phyloP scores from a whole-genome alignment of 2,888 invertebrate species.

The Cynaeus angustus region DNA sequence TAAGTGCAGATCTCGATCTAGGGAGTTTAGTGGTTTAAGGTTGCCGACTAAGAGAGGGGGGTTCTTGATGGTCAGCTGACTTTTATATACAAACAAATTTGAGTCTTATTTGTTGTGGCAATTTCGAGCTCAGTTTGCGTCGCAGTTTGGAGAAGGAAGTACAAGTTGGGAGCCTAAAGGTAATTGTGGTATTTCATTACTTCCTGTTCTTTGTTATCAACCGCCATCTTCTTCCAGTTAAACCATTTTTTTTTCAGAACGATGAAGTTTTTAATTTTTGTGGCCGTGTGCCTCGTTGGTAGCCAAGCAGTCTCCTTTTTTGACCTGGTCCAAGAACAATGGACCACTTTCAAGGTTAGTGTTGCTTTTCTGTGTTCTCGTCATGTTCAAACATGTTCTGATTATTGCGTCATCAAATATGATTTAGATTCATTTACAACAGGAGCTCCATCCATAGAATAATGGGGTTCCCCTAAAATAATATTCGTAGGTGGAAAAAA shows the following conservation, averaged over 20 bases:
- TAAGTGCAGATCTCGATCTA: neutral
- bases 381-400: neutral
- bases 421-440: too few relatives aligned
- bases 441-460: too few relatives aligned
- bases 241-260: conserved; percentile 43
- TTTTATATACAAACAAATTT: conserved; percentile 30
- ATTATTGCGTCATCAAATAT: neutral
- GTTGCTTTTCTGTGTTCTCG: conserved; percentile 21
- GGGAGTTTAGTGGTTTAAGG: neutral
- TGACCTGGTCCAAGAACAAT: conserved; percentile 77
- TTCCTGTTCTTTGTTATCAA: neutral
- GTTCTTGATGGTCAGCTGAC: conserved; percentile 27
- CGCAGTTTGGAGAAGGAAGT: neutral
- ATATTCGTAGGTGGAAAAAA: too few relatives aligned
- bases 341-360: conserved; percentile 70
- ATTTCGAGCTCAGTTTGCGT: neutral
- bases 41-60: neutral
- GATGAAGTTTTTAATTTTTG: conserved; percentile 71
- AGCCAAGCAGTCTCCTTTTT: conserved; percentile 80
- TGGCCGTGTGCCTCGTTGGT: conserved; percentile 72
- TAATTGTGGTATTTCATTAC: conserved; percentile 1
- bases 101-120: neutral
- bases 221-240: neutral
- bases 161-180: neutral
- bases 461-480: too few relatives aligned